Conservation (phyloP, 2,113 vertebrate species). For the Fregata magnificens region DNA sequence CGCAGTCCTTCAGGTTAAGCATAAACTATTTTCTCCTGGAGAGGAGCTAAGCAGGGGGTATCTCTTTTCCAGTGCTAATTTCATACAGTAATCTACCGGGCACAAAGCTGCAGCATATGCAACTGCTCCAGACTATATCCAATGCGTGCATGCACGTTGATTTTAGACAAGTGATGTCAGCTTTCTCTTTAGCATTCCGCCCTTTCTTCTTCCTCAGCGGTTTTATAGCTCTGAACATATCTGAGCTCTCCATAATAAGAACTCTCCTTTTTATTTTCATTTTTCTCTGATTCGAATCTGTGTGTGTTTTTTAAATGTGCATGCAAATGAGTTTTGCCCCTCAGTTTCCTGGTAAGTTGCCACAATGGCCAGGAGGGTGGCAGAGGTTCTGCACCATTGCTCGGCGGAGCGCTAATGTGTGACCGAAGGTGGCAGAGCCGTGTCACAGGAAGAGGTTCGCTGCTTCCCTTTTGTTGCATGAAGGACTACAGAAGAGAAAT, state of each 20-base stretch:
- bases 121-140: neutral
- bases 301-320: neutral
- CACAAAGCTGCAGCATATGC: neutral
- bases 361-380: neutral
- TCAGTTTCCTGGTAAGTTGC: neutral
- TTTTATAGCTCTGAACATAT: neutral
- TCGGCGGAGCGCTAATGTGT: neutral
- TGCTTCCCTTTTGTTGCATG: neutral
- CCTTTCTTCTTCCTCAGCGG: neutral
- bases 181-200: neutral
- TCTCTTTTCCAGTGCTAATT: neutral
- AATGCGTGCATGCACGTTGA: rapidly evolving
- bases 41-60: neutral
- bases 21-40: neutral
- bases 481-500: neutral
- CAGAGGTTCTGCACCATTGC: neutral
- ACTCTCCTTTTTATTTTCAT: neutral
- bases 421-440: neutral
- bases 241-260: neutral
- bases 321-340: neutral
- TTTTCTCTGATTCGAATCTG: neutral
- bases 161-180: neutral
- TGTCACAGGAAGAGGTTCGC: neutral
- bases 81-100: neutral
- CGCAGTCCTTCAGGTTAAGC: neutral